Percentiles rank a stretch among this genome's conserved stretches.
phyloP scores from a whole-genome alignment of 2,888 invertebrate genomes.

The Phengaris alcon region DNA sequence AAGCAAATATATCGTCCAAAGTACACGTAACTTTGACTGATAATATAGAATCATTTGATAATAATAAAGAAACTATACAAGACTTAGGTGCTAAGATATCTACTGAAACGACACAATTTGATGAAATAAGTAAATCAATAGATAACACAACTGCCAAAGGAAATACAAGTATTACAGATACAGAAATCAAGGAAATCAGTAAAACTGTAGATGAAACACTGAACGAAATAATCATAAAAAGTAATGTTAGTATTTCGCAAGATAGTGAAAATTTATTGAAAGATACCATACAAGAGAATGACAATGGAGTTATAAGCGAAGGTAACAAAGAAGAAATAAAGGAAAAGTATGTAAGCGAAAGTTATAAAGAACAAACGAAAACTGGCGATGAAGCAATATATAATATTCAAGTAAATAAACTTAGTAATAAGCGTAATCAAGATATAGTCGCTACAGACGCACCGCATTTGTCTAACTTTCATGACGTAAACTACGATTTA shows the following conservation, averaged over 20 bases:
- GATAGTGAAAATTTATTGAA: slow-evolving; percentile 4
- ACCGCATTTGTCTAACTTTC: slow-evolving; percentile 55
- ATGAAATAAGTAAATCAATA: neutral
- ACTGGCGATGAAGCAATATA: neutral
- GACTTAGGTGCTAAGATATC: neutral
- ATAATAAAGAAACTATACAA: neutral
- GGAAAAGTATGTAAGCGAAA: slow-evolving; percentile 30
- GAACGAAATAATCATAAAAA: neutral
- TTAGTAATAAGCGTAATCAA: slow-evolving; percentile 13
- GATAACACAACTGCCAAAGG: neutral
- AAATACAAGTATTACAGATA: neutral
- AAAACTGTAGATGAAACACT: neutral
- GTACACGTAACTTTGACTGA: neutral
- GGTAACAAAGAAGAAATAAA: slow-evolving; percentile 22
- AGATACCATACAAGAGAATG: neutral
- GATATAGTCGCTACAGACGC: slow-evolving; percentile 33
- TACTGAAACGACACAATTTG: neutral
- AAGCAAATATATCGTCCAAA: slow-evolving; percentile 11
- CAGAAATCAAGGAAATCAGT: neutral
- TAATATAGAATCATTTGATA: neutral
- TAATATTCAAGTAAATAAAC: slow-evolving; percentile 1
- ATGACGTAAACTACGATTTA: slow-evolving; percentile 67
- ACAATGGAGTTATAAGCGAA: neutral
- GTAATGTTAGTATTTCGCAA: slow-evolving; percentile 30
- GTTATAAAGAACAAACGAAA: neutral